Base-by-base conservation (phyloP, 1,140 invertebrate genomes). In the Antheraea mylitta region DNA sequence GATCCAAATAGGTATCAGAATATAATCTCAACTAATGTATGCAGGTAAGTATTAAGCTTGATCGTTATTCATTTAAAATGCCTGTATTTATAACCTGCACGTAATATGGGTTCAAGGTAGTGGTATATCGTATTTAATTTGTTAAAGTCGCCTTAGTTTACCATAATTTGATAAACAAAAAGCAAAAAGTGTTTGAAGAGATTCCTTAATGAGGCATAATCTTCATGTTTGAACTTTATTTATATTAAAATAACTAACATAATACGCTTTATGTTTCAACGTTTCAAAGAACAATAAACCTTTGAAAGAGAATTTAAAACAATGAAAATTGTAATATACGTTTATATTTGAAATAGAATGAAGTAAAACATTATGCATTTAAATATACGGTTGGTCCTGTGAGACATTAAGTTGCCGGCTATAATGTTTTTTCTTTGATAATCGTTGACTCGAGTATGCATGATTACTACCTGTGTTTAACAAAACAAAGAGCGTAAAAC, bases 1-100 rank as follows among this genome's bases (percentile, higher is more conserved):
- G 60, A 22, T 66, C 36, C 45, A 62, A 63, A 64, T 67, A 42
- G 64, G 45, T 42, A 63, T 63, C 30, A 58, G 62, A 66, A 66
- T 65, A 70, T 63, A 62, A 70, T 66, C 58, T 38, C 53, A 7
- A 36, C 66, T 70, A 62, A 70, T 70, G 18, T 69, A 60, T 64
- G 16, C 53, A 9, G 18, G 22, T 48, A 48, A 37, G 48, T 66
- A 66, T 58, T 38, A 58, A 36, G n/a, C 22, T 59, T 64, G 66
- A 70, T 63, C 64, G 62, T 66, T 66, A 48, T 22, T 62, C 13
- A 22, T 66, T 53, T 62, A 45, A 53, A 61, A 66, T 62, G 66
- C 68, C 63, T 61, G 38, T 60, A 58, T 68, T 38, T 66, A 18
- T 58, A 16, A 53, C 16, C 45, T n/a, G 45, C 16, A 37, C 64